A percentile compares a stretch with the other conserved stretches of the same genome.
Evolutionary conservation across 2,113 vertebrate genomes (phyloP).

Genomic region (Zootoca vivipara): DNA sequence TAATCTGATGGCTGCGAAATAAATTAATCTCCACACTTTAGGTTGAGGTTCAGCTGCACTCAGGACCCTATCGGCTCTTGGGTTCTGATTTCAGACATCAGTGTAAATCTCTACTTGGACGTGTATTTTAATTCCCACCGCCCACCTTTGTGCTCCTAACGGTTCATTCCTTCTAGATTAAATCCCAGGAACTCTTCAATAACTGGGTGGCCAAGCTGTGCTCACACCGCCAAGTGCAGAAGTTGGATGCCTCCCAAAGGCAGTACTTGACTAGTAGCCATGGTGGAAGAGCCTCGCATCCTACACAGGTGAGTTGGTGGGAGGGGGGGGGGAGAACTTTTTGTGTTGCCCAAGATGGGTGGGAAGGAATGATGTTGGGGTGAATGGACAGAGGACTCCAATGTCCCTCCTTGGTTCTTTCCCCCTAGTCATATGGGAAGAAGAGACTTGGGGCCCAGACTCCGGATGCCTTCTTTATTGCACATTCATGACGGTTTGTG

Average conservation of each 20-base stretch:
- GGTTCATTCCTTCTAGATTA: slow-evolving; percentile 75
- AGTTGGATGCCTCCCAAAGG: slow-evolving; percentile 71
- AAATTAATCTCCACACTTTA: background rate
- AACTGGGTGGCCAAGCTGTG: slow-evolving; percentile 91
- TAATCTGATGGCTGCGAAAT: background rate
- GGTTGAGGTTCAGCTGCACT: background rate
- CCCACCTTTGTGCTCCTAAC: fast-evolving
- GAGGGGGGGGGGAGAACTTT: background rate
- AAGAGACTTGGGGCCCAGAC: background rate
- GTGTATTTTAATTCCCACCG: background rate
- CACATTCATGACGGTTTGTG: too few relatives aligned
- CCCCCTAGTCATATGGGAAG: background rate
- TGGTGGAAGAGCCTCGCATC: background rate
- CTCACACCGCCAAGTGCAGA: slow-evolving; percentile 82
- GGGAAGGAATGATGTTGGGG: too few relatives aligned
- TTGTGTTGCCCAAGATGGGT: background rate
- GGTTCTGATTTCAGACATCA: background rate
- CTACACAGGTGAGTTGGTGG: slow-evolving; percentile 3
- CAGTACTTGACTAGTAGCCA: background rate
- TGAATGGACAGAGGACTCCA: background rate
- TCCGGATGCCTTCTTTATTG: too few relatives aligned
- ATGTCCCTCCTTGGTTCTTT: background rate
- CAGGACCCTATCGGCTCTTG: background rate
- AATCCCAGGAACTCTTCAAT: slow-evolving; percentile 86
- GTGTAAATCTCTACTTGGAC: background rate